A percentile compares a stretch with the other conserved stretches of the same genome.
Evolutionary conservation across 2,888 invertebrate genomes (phyloP).

Genomic region (Melanotus villosus): DNA sequence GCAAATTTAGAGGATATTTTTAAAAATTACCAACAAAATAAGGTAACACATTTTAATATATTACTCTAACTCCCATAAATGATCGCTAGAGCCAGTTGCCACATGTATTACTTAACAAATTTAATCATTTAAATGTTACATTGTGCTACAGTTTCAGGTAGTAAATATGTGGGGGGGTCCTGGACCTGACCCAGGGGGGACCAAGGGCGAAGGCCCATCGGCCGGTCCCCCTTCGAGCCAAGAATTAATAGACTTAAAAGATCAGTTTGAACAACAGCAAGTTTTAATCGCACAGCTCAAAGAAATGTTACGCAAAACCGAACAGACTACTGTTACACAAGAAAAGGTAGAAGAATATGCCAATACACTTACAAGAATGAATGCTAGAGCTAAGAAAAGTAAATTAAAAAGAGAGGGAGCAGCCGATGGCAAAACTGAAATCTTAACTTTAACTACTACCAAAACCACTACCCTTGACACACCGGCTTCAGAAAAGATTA

Average conservation of each 20-base stretch:
- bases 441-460: slow-evolving; percentile 42
- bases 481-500: slow-evolving; percentile 70
- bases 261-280: slow-evolving; percentile 66
- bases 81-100: no score
- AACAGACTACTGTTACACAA: slow-evolving; percentile 64
- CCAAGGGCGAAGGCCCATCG: slow-evolving; percentile 57
- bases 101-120: slow-evolving; percentile 5
- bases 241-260: slow-evolving; percentile 63
- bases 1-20: slow-evolving; percentile 15
- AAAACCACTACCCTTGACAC: slow-evolving; percentile 58
- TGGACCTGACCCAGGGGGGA: slow-evolving; percentile 59
- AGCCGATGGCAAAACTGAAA: slow-evolving; percentile 45
- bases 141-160: slow-evolving; percentile 42
- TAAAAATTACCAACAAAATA: slow-evolving; percentile 41
- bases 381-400: slow-evolving; percentile 60
- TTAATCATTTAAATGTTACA: slow-evolving; percentile 35
- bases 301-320: slow-evolving; percentile 66
- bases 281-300: slow-evolving; percentile 66
- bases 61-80: background rate
- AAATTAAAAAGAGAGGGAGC: slow-evolving; percentile 56
- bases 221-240: slow-evolving; percentile 52
- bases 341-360: slow-evolving; percentile 68
- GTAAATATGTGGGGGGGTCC: slow-evolving; percentile 64
- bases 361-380: slow-evolving; percentile 65
- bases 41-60: slow-evolving; percentile 37